Base-by-base conservation (phyloP, 2,888 invertebrate genomes). In the Formica aserva region DNA sequence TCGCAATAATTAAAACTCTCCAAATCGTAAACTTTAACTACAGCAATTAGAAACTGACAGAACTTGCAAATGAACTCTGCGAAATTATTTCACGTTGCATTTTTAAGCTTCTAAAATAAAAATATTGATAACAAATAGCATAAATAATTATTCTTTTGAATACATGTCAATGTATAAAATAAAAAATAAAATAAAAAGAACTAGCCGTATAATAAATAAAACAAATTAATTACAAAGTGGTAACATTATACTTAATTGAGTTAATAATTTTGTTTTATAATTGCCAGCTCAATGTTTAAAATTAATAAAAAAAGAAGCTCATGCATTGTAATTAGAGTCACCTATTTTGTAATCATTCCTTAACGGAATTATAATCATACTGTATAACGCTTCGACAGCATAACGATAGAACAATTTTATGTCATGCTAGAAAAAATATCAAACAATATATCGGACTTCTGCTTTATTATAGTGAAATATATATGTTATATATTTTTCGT, bases 31-130 rank as follows among this genome's bases (percentile, higher is more conserved):
- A 1, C 9, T 67, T 38, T 15, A 38, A 66, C n/a, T 4, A 41
- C n/a, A 67, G 38, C 18, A 77, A 67, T 77, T 77, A 66, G 66
- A 63, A 76, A 22, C 11, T 45, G 45, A 32, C 48, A n/a, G 38
- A 65, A 38, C 13, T 38, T 65, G 65, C 13, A 75, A 48, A 45
- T 26, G 5, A 66, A 48, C 26, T 65, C 8, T 55, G 13, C 55
- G 22, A 66, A 55, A 57, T 72, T 57, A 38, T 45, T 22, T 35
- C 5, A 1, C 22, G 15, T 18, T 55, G 29, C 26, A 22, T 3
- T 67, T 48, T 38, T 29, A 67, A 75, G 4, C n/a, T 38, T 29
- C 9, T 38, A n/a, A 52, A 3, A 15, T 22, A 26, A 65, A 65
- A 76, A 26, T 52, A 5, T 45, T 63, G 63, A 15, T 3, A 65